Percentiles rank a stretch among this genome's conserved stretches.
Conservation (phyloP, 2,888 invertebrate species). For the Diaphora mendica region DNA sequence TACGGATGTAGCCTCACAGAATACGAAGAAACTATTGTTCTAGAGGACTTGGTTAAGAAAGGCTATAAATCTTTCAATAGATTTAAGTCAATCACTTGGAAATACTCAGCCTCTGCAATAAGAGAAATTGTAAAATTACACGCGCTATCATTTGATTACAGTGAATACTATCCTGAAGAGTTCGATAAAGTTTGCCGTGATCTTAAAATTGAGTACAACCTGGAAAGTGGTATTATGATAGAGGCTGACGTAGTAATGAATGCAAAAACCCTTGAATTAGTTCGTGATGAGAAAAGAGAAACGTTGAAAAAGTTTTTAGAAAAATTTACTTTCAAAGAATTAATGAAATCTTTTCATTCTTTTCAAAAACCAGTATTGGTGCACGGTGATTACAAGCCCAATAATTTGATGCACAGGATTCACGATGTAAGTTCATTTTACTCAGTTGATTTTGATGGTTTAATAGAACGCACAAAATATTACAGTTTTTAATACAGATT, state of each 20-base stretch:
- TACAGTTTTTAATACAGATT: no score
- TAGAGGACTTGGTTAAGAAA: conserved; percentile 2
- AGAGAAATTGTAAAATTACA: conserved; percentile 35
- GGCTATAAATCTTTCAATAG: conserved; percentile 12
- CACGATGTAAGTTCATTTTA: conserved; percentile 41
- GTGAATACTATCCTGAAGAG: no score
- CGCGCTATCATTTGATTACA: no score
- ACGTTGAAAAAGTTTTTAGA: conserved; percentile 27
- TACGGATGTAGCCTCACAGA: neutral
- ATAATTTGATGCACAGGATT: conserved; percentile 54
- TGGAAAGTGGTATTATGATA: neutral
- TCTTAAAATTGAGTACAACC: conserved; percentile 32
- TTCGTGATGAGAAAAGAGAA: neutral
- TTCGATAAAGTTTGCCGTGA: conserved; percentile 38
- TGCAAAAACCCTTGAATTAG: neutral
- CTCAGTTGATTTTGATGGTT: conserved; percentile 26
- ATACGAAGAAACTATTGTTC: neutral
- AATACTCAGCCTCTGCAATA: conserved; percentile 50
- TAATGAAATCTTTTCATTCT: conserved; percentile 34
- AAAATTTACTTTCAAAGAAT: conserved; percentile 27
- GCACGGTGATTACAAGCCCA: conserved; percentile 59
- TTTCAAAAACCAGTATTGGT: conserved; percentile 44
- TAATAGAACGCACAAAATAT: no score
- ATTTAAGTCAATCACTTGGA: conserved; percentile 9
- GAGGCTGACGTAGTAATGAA: neutral